Percentiles rank a stretch among this genome's conserved stretches.
phyloP scores from a whole-genome alignment of 2,797 vertebrate genomes.

The Characodon lateralis region DNA sequence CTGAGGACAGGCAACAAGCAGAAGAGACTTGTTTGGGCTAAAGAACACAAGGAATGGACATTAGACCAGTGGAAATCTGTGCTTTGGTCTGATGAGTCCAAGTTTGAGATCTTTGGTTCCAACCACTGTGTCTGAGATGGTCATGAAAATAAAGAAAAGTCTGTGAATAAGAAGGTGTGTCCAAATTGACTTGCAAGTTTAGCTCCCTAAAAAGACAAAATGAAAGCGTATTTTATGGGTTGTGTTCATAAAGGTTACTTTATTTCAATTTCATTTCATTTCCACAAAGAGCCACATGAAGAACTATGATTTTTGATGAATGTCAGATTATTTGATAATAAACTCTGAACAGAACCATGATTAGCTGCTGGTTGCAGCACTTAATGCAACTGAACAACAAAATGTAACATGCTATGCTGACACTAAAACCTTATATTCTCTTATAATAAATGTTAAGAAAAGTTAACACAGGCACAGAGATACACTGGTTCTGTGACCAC shows the following conservation, averaged over 20 bases:
- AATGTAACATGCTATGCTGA: not conserved
- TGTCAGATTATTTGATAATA: not conserved
- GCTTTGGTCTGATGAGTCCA: too few relatives aligned
- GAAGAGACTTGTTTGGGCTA: too few relatives aligned
- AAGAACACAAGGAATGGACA: too few relatives aligned
- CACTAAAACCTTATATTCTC: not conserved
- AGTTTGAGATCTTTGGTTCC: too few relatives aligned
- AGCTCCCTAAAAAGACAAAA: conserved; percentile 34
- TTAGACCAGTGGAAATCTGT: too few relatives aligned
- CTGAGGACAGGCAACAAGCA: too few relatives aligned
- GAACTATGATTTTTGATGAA: not conserved
- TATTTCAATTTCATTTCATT: not conserved
- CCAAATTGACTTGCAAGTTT: conserved; percentile 12
- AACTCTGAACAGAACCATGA: not conserved
- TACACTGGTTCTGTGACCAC: not conserved
- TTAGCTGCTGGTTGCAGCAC: not conserved
- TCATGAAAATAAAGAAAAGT: not conserved
- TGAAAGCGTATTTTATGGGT: conserved; percentile 24
- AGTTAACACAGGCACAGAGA: not conserved
- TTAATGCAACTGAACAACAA: not conserved
- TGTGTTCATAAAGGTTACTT: not conserved
- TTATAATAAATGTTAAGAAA: not conserved
- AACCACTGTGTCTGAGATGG: too few relatives aligned
- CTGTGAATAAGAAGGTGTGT: not conserved
- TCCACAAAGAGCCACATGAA: not conserved